phyloP scores from a whole-genome alignment of 2,113 vertebrate genomes.

The Cygnus atratus region DNA sequence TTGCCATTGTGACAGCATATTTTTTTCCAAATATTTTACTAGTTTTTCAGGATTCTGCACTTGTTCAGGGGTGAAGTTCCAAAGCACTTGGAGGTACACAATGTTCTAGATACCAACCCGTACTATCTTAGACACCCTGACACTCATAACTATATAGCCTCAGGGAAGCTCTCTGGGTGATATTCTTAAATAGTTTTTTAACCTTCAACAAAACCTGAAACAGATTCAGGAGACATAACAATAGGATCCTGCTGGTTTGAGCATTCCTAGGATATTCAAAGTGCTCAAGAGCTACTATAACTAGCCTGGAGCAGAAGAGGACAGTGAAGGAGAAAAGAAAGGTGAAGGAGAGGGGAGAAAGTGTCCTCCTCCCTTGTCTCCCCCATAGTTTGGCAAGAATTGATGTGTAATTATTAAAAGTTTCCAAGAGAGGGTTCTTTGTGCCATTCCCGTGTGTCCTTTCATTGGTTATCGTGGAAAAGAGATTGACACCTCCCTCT shows the following conservation, averaged over 20 bases:
- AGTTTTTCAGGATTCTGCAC: neutral
- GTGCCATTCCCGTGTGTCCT: too few relatives aligned
- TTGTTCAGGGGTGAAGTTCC: neutral
- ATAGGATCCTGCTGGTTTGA: neutral
- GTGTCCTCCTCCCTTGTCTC: neutral
- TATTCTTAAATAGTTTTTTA: neutral
- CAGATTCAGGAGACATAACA: neutral
- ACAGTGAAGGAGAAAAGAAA: neutral
- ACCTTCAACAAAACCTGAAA: neutral
- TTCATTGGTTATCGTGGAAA: neutral
- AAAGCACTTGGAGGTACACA: neutral
- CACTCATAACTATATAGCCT: neutral
- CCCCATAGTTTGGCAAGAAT: neutral
- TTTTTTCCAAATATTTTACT: neutral
- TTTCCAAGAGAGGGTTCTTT: neutral
- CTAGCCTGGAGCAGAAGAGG: neutral
- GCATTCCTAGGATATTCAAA: neutral
- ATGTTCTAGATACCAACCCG: neutral
- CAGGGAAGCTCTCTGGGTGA: neutral
- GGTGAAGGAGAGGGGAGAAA: neutral
- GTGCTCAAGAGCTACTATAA: neutral
- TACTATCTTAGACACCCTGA: neutral
- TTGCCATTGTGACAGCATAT: neutral
- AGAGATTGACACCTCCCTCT: neutral
- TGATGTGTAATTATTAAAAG: neutral